phyloP scores from a whole-genome alignment of 2,113 vertebrate species.

The Serilophus lunatus region DNA sequence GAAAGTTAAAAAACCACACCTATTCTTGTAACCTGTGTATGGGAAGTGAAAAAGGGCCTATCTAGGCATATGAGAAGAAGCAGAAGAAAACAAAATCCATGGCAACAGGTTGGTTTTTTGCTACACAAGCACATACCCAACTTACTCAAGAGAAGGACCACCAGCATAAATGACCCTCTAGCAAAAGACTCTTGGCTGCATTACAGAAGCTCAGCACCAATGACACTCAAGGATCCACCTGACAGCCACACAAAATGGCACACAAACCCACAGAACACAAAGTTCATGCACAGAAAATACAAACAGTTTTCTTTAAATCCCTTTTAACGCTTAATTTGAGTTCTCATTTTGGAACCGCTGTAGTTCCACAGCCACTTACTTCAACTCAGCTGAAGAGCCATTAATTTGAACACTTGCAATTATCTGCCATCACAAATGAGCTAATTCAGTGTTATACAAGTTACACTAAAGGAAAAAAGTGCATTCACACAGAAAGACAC shows the following conservation, averaged over 20 bases:
- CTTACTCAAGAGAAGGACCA: not conserved
- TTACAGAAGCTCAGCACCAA: not conserved
- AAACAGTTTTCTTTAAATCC: not conserved
- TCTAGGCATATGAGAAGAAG: not conserved
- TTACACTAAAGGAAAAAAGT: not conserved
- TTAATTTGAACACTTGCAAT: conserved; percentile 37
- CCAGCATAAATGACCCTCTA: not conserved
- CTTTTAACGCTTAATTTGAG: not conserved
- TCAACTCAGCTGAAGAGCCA: not conserved
- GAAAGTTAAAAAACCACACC: not conserved
- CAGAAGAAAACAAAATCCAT: not conserved
- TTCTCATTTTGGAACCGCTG: not conserved
- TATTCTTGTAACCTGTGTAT: not conserved
- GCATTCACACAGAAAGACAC: not conserved
- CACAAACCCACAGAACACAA: not conserved
- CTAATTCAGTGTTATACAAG: conserved; percentile 1
- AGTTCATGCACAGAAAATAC: not conserved
- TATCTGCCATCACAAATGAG: not conserved
- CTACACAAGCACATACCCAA: not conserved
- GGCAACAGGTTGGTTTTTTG: not conserved
- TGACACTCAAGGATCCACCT: not conserved
- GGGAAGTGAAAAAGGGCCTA: not conserved
- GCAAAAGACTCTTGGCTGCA: not conserved
- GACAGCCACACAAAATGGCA: not conserved
- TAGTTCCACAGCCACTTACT: not conserved